Evolutionary conservation across 2,113 vertebrate genomes (phyloP).

Genomic region (Madoqua kirkii): DNA sequence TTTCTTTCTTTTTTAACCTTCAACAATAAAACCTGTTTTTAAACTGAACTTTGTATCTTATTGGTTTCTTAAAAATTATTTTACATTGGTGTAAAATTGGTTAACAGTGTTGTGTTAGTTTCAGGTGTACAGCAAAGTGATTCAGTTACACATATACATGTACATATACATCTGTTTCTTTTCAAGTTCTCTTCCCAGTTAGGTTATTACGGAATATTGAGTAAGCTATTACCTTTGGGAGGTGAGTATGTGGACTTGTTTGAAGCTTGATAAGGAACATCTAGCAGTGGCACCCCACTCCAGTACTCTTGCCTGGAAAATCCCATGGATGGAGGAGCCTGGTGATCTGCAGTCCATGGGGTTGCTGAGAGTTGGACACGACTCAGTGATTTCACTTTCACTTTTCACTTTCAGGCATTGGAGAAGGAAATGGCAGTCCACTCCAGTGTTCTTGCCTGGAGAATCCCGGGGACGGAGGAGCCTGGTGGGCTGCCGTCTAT

Average conservation of each 20-base stretch:
- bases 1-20: background rate
- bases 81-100: background rate
- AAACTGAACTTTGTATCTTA: background rate
- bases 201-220: background rate
- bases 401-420: no score
- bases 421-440: no score
- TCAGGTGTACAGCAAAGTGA: background rate
- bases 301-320: no score
- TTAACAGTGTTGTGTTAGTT: background rate
- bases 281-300: background rate
- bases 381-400: no score
- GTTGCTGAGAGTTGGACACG: no score
- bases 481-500: no score
- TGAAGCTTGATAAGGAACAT: background rate
- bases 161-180: background rate
- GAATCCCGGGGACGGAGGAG: fast-evolving
- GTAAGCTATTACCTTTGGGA: background rate
- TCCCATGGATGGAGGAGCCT: no score
- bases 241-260: background rate
- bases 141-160: background rate
- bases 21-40: background rate
- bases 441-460: no score
- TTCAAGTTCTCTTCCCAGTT: background rate
- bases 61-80: background rate
- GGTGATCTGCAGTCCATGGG: no score